These are phyloP conservation scores for Troglohyphantes excavatus DNA, from an alignment of 2,888 invertebrate species.

Conservation along the genomic window DNA sequence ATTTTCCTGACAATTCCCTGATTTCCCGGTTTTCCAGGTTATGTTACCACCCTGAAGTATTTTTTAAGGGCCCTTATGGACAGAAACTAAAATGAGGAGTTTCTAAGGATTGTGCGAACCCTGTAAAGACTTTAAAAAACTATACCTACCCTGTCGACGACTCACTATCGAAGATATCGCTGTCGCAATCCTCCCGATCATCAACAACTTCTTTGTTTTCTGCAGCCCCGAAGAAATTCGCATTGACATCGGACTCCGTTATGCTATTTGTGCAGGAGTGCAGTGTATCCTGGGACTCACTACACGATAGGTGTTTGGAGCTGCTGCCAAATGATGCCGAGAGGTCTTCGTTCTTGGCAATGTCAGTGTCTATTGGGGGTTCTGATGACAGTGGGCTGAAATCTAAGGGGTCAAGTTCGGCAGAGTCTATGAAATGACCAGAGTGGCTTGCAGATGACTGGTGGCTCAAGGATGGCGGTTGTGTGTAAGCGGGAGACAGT, in stretches of 20 bases:
- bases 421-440: not conserved
- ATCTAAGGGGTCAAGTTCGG: not conserved
- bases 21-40: too few species aligned
- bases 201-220: constrained; percentile 8
- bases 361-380: constrained; percentile 17
- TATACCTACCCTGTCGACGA: constrained; percentile 11
- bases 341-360: constrained; percentile 31
- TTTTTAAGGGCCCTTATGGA: too few species aligned
- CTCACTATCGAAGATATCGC: constrained; percentile 18
- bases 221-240: constrained; percentile 45
- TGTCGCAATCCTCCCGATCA: not conserved
- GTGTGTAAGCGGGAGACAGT: not conserved
- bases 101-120: too few species aligned
- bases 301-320: constrained; percentile 58
- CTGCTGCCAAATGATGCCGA: constrained; percentile 58
- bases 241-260: constrained; percentile 71
- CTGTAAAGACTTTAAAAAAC: too few species aligned
- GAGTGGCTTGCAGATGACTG: not conserved
- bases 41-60: too few species aligned
- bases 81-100: too few species aligned
- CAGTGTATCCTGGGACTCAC: constrained; percentile 73
- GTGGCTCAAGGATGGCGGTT: constrained; percentile 9
- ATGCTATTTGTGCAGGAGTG: constrained; percentile 73
- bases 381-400: not conserved
- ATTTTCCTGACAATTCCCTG: too few species aligned